These are phyloP conservation scores for Heliconius ethilla DNA, from an alignment of 2,888 invertebrate genomes.

Conservation along the genomic window DNA sequence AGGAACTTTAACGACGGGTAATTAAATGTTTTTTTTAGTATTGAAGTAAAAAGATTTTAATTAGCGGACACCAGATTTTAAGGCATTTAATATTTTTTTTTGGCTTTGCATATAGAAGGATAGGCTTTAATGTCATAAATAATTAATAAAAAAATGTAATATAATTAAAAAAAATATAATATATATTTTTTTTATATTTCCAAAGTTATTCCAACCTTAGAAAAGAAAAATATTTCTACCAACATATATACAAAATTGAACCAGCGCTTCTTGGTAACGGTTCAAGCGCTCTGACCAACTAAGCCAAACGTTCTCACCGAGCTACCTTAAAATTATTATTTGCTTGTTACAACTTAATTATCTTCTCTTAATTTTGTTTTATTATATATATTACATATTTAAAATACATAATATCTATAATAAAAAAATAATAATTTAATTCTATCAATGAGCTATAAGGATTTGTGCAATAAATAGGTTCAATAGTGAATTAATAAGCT, in stretches of 20 bases:
- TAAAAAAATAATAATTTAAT: slow-evolving; percentile 3
- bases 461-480: background rate
- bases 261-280: no score
- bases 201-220: no score
- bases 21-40: background rate
- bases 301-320: no score
- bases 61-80: background rate
- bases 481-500: slow-evolving; percentile 12
- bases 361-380: no score
- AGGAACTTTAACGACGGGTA: background rate
- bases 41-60: background rate
- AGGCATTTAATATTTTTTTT: background rate
- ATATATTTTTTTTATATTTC: no score
- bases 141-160: background rate
- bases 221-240: no score
- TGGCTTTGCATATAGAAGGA: no score
- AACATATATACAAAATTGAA: no score
- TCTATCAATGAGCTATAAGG: background rate
- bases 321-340: no score
- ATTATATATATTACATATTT: background rate
- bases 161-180: background rate
- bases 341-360: no score
- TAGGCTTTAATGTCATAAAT: background rate
- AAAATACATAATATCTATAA: background rate
- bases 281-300: no score